Evolutionary conservation across 2,888 invertebrate genomes (phyloP).

Genomic region (Tenthredo mesomela): DNA sequence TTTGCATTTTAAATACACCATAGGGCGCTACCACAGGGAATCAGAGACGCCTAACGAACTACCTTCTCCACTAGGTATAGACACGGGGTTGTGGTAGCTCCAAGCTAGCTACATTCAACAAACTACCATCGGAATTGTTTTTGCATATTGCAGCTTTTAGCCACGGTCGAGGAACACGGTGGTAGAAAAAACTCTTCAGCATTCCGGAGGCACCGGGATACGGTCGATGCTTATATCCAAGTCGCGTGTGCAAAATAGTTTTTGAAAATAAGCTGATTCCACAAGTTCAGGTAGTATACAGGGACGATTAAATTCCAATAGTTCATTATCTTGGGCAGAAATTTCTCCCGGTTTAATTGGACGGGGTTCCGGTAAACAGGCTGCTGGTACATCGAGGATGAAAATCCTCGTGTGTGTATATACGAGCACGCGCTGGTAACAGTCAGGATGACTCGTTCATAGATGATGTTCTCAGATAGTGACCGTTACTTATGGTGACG

Average conservation of each 20-base stretch:
- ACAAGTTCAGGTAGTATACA: neutral
- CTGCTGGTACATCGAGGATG: neutral
- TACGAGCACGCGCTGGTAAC: slow-evolving; percentile 5
- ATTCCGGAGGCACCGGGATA: neutral
- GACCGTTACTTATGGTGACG: slow-evolving; percentile 44
- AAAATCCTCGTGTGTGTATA: neutral
- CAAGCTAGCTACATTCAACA: neutral
- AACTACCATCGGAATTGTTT: neutral
- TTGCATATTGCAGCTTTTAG: slow-evolving; percentile 16
- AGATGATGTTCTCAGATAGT: slow-evolving; percentile 39
- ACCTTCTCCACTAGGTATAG: slow-evolving; percentile 8
- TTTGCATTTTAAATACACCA: slow-evolving; percentile 70
- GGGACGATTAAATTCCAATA: slow-evolving; percentile 15
- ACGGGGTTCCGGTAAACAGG: neutral
- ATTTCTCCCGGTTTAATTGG: slow-evolving; percentile 12
- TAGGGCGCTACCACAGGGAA: slow-evolving; percentile 36
- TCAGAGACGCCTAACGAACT: slow-evolving; percentile 33
- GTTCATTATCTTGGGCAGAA: neutral
- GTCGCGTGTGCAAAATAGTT: slow-evolving; percentile 13
- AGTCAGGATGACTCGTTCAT: slow-evolving; percentile 13
- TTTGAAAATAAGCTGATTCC: slow-evolving; percentile 8
- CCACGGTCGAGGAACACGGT: neutral
- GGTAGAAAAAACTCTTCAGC: neutral
- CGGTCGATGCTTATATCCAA: neutral
- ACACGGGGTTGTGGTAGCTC: slow-evolving; percentile 4